Evolutionary conservation across 2,113 vertebrate species (phyloP), one percentile per base, ranked within the genome.

Genomic region (Nipponia nippon): DNA sequence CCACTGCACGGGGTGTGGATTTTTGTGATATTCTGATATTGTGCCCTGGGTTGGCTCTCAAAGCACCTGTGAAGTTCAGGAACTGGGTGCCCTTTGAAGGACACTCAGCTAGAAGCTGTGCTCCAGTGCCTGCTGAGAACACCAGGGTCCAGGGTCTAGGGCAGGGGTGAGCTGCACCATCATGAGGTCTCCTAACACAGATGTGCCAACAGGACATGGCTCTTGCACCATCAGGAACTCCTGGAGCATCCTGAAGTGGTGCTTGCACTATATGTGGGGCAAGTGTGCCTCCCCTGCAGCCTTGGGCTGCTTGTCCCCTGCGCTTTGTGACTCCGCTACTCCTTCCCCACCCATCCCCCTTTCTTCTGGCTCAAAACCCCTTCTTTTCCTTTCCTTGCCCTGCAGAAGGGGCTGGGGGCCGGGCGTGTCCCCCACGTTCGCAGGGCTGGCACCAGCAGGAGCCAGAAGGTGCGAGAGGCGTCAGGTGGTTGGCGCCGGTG

Each of bases 401-500:
- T 71, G 55, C 27, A 14, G 65, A 55, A 71, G 16, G 50, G 58
- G 25, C 32, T 42, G 16, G 18, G 47, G 23, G 10, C 12, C 27
- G 8, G 40, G 16, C 26, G 5, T 4, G 11, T 23, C 19, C 40
- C 53, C 38, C 8, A 11, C 9, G 32, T 34, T 61, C 2, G 0
- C 36, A 44, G 36, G 42, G 44, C 23, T 77, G 53, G 62, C 7
- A 25, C 44, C 30, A 71, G 86, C 49, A 46, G 18, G 40, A 55
- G 29, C 40, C 55, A 71, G 47, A 29, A 79, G 47, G 27, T 40
- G 29, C 4, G 25, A 81, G 67, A 81, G 20, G 30, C n/a, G 42
- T 58, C 9, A 1, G 1, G 2, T 5, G 6, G n/a, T 13, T 7
- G 2, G 20, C 17, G 34, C 38, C 6, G 3, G 50, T 0, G 2